A percentile compares a stretch with the other conserved stretches of the same genome.
Evolutionary conservation across 1,140 invertebrate genomes (phyloP).

Genomic region (Bombyx mandarina): DNA sequence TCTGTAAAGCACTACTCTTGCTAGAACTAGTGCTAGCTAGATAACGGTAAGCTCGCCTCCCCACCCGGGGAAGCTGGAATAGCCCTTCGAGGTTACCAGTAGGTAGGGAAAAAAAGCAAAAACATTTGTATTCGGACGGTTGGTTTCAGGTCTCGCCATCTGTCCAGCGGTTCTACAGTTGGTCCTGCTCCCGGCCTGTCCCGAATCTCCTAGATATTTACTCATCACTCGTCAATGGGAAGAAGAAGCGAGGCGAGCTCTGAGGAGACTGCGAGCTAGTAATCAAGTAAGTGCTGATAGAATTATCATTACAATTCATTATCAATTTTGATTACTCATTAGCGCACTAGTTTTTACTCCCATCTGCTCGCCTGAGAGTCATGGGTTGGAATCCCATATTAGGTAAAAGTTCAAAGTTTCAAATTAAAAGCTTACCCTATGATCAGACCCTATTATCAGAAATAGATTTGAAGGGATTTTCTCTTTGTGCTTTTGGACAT

Average conservation of each 20-base stretch:
- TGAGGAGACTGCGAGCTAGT: conserved; percentile 86
- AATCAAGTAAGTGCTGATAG: conserved; percentile 70
- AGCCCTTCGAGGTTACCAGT: too few relatives aligned
- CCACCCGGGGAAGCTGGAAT: too few relatives aligned
- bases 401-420: too few relatives aligned
- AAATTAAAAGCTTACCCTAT: too few relatives aligned
- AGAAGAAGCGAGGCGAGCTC: conserved; percentile 89
- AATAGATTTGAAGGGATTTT: not conserved
- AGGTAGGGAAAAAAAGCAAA: too few relatives aligned
- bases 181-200: conserved; percentile 91
- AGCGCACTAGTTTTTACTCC: not conserved
- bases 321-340: not conserved
- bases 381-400: too few relatives aligned
- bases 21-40: too few relatives aligned
- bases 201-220: conserved; percentile 92
- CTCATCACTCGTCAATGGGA: conserved; percentile 95
- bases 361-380: not conserved
- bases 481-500: too few relatives aligned
- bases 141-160: conserved; percentile 81
- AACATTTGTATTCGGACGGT: not conserved
- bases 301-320: not conserved
- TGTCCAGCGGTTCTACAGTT: conserved; percentile 93
- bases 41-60: too few relatives aligned
- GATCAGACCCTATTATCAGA: not conserved
- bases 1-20: too few relatives aligned